A percentile compares a stretch with the other conserved stretches of the same genome.
phyloP scores from a whole-genome alignment of 2,888 invertebrate genomes.

The Pyrrhosoma nymphula region DNA sequence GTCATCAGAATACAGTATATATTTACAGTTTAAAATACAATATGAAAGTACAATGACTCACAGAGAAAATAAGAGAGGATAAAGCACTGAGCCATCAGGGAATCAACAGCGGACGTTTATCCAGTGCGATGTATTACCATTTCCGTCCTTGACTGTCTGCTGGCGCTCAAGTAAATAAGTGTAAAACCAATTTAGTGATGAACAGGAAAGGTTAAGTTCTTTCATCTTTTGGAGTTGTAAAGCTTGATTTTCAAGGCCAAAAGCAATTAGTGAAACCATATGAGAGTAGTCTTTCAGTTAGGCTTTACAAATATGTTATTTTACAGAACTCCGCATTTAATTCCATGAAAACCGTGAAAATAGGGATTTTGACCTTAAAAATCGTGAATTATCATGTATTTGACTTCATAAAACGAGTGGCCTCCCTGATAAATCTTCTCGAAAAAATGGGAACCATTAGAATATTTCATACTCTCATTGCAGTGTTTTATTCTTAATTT shows the following conservation, averaged over 20 bases:
- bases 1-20: neutral
- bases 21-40: neutral
- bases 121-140: neutral
- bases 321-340: too few species aligned
- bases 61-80: neutral
- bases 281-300: too few species aligned
- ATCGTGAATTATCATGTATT: too few species aligned
- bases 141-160: neutral
- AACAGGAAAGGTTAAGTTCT: neutral
- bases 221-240: neutral
- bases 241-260: neutral
- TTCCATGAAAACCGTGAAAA: too few species aligned
- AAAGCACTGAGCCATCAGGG: neutral
- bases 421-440: too few species aligned
- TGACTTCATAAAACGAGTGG: too few species aligned
- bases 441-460: too few species aligned
- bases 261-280: neutral
- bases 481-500: too few species aligned
- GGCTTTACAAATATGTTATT: too few species aligned
- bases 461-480: too few species aligned
- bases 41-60: neutral
- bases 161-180: neutral
- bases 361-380: too few species aligned
- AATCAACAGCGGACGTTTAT: neutral
- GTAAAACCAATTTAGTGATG: neutral